Base-by-base conservation (phyloP, 2,888 invertebrate species). In the Pseudococcus jackbeardsleyi region DNA sequence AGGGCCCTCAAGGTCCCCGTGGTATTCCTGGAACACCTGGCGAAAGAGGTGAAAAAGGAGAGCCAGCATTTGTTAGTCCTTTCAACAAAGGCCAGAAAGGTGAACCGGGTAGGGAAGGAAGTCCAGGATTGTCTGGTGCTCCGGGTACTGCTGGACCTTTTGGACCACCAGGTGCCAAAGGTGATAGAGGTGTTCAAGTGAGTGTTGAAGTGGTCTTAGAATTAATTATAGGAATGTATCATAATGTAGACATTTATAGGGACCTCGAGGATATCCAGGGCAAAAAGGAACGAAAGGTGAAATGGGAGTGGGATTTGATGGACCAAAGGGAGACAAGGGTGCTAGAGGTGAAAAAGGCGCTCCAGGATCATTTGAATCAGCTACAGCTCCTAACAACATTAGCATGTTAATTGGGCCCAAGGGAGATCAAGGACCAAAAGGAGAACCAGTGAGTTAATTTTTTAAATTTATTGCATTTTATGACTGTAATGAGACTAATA, bases 11-110 rank as follows among this genome's bases (percentile, higher is more conserved):
- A 86, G 97, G 97, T 33, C 96, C 96, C 1, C 93, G 96, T 86
- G 97, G 97, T 90, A 93, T 93, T 89, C 94, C 94, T 42, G 96
- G 96, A 87, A 89, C 91, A 8, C 91, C 92, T 86, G 96, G 89
- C 0, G 86, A 54, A n/a, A 89, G 87, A 88, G 89, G 89, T 86
- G 48, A 59, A 17, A 96, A 96, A 91, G 97, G 97, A 91, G 96
- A 96, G 91, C 93, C 96, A 0, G 96, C 96, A 0, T 94, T 94
- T 90, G 94, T 94, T 54, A 95, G 95, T 89, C 93, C 93, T 33
- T 93, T 94, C 90, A 93, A 94, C 0, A 96, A 96, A 91, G 97
- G 97, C 59, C 95, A 96, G 91, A 97, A 97, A 91, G 97, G 97
- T 91, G 96, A 97, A 91, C 95, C 95, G 5, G 96, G 97, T 85